These are phyloP conservation scores for Meloidogyne chitwoodi DNA, from an alignment of 1,140 invertebrate species.

Conservation along the genomic window DNA sequence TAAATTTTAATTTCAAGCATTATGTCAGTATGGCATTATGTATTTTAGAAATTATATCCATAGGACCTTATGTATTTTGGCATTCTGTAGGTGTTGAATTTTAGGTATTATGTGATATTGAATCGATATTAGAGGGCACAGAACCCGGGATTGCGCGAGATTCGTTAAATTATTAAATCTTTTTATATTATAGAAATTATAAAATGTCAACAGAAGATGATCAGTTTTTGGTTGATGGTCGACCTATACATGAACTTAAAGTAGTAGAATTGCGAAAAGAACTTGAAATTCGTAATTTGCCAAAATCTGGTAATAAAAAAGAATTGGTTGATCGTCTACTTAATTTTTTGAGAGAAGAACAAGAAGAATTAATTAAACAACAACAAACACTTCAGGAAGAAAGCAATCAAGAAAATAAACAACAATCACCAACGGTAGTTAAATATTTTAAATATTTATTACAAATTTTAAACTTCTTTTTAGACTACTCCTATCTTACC, in stretches of 20 bases:
- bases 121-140: not conserved
- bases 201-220: constrained; percentile 13
- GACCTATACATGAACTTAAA: constrained; percentile 11
- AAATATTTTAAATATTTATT: not conserved
- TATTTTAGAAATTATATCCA: not conserved
- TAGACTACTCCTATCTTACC: not conserved
- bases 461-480: not conserved
- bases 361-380: constrained; percentile 6
- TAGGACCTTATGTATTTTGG: not conserved
- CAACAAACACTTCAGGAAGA: not conserved
- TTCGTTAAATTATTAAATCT: not conserved
- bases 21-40: not conserved
- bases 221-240: not conserved
- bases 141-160: not conserved
- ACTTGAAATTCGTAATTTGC: constrained; percentile 28
- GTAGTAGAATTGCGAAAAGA: constrained; percentile 35
- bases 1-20: too few species aligned
- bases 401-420: not conserved
- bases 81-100: not conserved
- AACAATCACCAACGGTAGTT: constrained; percentile 6
- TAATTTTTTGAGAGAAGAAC: constrained; percentile 18
- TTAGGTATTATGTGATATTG: not conserved
- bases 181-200: not conserved
- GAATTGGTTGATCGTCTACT: constrained; percentile 23
- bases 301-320: constrained; percentile 37